Evolutionary conservation across 1,140 invertebrate species (phyloP), one percentile per base, ranked within the genome.

Genomic region (Lethocerus indicus): DNA sequence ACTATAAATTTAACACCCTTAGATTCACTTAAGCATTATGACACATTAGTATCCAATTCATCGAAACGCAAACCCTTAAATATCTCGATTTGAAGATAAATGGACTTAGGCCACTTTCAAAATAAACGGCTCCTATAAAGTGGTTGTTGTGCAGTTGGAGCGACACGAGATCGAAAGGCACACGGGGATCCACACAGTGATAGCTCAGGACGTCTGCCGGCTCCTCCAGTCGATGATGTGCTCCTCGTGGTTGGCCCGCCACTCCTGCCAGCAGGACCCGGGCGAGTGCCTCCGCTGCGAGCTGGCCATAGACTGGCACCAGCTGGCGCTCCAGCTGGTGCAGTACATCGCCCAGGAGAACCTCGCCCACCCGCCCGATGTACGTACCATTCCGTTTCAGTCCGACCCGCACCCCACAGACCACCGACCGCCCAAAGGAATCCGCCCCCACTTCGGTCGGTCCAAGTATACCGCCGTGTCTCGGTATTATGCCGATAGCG

Each of bases 231-330:
- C 79, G 51, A 92, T 92, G 75, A 70, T 94, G 51, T 39, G 37
- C 13, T 49, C 54, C 3, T 40, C 51, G 5, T 56, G 54, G 54
- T 28, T 53, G 13, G 25, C 41, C 21, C 47, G 48, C 1, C 53
- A 61, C 37, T 50, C 25, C 39, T 57, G 58, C 58, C 41, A 52
- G 49, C 45, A 50, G 27, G 54, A 60, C 7, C 62, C 63, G 28
- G 66, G 68, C 7, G 87, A 91, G 59, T 98, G 94, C 64, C 72
- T 78, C 24, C 88, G 86, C 60, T 97, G 93, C 66, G 89, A 94
- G 63, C 82, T 90, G 36, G 79, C 81, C 40, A 83, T 91, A 7
- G 81, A 94, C 61, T 95, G 90, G 81, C 89, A 95, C 67, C 91
- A 96, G 64, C 65, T 94, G 13, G 80, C 83, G 32, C 72, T 85